phyloP scores from a whole-genome alignment of 2,888 invertebrate genomes.

The Drosophila cognata region DNA sequence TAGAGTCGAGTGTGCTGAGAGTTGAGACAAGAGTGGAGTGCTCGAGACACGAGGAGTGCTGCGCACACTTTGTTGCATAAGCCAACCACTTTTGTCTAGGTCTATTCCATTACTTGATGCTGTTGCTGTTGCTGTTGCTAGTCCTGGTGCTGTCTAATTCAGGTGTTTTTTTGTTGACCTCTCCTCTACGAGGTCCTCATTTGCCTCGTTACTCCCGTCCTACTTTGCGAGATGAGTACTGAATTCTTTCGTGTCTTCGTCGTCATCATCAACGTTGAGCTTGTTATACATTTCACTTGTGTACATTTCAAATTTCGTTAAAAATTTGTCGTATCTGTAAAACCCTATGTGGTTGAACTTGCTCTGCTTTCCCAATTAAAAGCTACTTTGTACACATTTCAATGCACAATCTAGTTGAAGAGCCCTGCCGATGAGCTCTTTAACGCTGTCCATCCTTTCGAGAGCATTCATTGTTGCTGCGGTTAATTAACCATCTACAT shows the following conservation, averaged over 20 bases:
- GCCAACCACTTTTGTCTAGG: conserved; percentile 12
- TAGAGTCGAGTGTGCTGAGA: not conserved
- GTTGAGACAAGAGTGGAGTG: conserved; percentile 13
- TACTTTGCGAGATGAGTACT: conserved; percentile 65
- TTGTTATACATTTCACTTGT: conserved; percentile 53
- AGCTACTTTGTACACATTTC: conserved; percentile 54
- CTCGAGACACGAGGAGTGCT: conserved; percentile 33
- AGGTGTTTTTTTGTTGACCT: not conserved
- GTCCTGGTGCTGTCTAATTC: not conserved
- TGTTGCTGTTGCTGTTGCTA: conserved; percentile 2
- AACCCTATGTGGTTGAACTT: conserved; percentile 20
- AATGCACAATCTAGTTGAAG: conserved; percentile 45
- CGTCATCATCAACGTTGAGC: conserved; percentile 46
- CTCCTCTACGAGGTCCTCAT: not conserved
- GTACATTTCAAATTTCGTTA: conserved; percentile 72
- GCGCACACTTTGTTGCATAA: conserved; percentile 52
- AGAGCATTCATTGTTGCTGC: conserved; percentile 37
- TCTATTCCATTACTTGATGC: conserved; percentile 3
- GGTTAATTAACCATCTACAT: conserved; percentile 55
- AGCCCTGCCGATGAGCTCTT: conserved; percentile 30
- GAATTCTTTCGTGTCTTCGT: conserved; percentile 59
- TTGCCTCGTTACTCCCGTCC: not conserved
- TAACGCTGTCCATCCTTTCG: conserved; percentile 13
- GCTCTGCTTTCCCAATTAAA: conserved; percentile 58
- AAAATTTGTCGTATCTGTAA: conserved; percentile 58